Evolutionary conservation across 2,113 vertebrate species (phyloP), one percentile per base, ranked within the genome.

Genomic region (Fukomys damarensis): DNA sequence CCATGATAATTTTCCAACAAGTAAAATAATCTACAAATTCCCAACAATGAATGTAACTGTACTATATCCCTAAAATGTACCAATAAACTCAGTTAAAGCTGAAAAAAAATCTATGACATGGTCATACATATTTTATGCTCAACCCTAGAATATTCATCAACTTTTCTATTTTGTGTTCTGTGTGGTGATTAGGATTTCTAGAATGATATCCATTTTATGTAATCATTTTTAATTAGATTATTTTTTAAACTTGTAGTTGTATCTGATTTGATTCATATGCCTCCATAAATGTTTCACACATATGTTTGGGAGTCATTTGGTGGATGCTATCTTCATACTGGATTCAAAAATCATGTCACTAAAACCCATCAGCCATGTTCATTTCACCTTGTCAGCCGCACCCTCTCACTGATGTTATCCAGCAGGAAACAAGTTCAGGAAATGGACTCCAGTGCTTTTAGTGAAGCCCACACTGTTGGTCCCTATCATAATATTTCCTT

Each of bases 121-220:
- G 28, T 35, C 30, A 70, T 65, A 66, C 2, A 35, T 38, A 68
- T 35, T 72, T 86, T 52, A 76, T 52, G 28, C 24, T 92, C 32
- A 86, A 41, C 58, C 86, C 84, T 93, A 93, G 72, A 88, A 85
- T 30, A 24, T 12, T 97, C 11, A 82, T 66, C 19, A 74, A 66
- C 30, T 86, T 76, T 84, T 59, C 76, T 46, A 59, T 22, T 80
- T 74, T 63, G 41, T 68, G 24, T 58, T 77, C 26, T 66, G 5
- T 26, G 7, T 52, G 16, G 65, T 56, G 14, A 93, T 63, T 84
- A 80, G 19, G 38, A 24, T 58, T 92, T 81, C 35, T 20, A 95
- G 26, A 38, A 46, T 85, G 59, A 87, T 88, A 76, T 2, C 54
- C 13, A 66, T 49, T 41, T 82, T 85, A 89, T 26, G 35, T 80